A percentile compares a stretch with the other conserved stretches of the same genome.
phyloP scores from a whole-genome alignment of 1,140 invertebrate genomes.

The Brachionus koreanus region DNA sequence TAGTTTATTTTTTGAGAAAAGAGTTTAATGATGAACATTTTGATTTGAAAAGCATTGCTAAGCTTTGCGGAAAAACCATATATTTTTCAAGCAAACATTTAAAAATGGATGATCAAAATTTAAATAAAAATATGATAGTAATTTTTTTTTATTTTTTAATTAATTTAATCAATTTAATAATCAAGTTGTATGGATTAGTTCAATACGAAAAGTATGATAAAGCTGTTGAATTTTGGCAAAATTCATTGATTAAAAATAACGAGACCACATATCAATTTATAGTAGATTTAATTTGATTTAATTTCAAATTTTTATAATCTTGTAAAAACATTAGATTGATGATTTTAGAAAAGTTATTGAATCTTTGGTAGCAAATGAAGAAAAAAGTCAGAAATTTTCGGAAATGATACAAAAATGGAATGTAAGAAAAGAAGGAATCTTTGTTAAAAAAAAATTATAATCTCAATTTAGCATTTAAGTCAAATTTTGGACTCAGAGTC shows the following conservation, averaged over 20 bases:
- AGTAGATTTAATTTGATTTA: not conserved
- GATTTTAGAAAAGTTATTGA: not conserved
- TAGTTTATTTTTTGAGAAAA: conserved; percentile 39
- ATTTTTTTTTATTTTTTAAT: not conserved
- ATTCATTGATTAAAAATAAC: not conserved
- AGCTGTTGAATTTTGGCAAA: not conserved
- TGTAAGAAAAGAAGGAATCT: not conserved
- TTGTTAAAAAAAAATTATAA: not conserved
- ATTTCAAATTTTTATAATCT: not conserved
- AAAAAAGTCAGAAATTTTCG: not conserved
- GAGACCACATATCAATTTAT: not conserved
- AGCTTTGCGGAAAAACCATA: conserved; percentile 6
- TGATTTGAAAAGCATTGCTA: conserved; percentile 9
- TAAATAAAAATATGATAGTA: not conserved
- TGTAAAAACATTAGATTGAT: not conserved
- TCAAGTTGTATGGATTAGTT: not conserved
- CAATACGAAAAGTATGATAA: conserved; percentile 1
- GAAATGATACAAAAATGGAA: not conserved
- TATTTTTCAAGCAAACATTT: not conserved
- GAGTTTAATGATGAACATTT: conserved; percentile 38
- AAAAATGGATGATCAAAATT: conserved; percentile 18
- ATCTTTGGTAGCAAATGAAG: not conserved
- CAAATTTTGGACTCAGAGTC: not conserved
- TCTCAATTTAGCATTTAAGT: not conserved
- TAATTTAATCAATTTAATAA: not conserved